Conservation (phyloP, 2,888 invertebrate species). For the Tetranychus truncatus region DNA sequence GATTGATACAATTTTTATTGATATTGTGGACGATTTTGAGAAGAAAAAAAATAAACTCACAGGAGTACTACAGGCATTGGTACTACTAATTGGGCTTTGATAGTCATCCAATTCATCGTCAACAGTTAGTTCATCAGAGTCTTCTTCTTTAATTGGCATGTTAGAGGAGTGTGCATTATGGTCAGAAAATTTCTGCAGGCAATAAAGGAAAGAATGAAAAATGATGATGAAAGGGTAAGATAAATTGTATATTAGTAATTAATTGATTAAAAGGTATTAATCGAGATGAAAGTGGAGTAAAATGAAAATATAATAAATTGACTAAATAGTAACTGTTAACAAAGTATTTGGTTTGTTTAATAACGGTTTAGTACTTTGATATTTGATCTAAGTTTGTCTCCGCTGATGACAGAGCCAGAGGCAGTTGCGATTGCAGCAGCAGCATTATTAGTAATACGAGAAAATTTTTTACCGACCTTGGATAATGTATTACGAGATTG, state of each 20-base stretch:
- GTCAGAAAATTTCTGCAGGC: slow-evolving; percentile 5
- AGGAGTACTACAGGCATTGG: slow-evolving; percentile 10
- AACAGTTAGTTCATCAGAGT: slow-evolving; percentile 10
- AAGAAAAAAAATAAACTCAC: slow-evolving; percentile 4
- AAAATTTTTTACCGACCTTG: neutral
- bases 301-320: neutral
- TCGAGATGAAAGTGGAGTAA: neutral
- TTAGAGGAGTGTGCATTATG: slow-evolving; percentile 8
- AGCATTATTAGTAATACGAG: neutral
- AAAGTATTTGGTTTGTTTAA: neutral
- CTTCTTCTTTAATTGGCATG: slow-evolving; percentile 10
- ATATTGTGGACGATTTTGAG: too few species aligned
- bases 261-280: neutral
- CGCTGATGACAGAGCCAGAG: neutral
- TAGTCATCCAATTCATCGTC: slow-evolving; percentile 5
- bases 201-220: neutral
- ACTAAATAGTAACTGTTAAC: neutral
- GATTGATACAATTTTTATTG: too few species aligned
- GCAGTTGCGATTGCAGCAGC: neutral
- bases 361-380: neutral
- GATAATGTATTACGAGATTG: slow-evolving; percentile 52
- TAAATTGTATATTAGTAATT: neutral
- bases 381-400: neutral
- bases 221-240: neutral
- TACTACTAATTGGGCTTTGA: neutral